Evolutionary conservation across 2,888 invertebrate species (phyloP).

Genomic region (Lypha dubia): DNA sequence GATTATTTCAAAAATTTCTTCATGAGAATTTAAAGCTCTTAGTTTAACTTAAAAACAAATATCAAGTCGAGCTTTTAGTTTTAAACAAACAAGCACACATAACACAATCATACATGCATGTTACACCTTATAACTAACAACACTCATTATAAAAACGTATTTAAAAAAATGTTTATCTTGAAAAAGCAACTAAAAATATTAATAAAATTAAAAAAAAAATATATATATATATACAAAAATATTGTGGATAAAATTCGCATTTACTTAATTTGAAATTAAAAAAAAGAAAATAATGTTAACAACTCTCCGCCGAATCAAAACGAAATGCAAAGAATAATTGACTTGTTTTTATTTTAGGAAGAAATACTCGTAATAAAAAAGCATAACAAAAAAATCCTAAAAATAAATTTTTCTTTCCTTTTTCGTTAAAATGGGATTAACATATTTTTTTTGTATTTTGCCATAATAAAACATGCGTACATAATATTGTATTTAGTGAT

Average conservation of each 20-base stretch:
- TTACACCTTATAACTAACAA: too few relatives aligned
- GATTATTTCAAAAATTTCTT: not conserved
- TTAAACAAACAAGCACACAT: not conserved
- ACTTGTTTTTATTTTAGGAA: not conserved
- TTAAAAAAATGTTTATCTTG: too few relatives aligned
- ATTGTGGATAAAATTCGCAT: slow-evolving; percentile 61
- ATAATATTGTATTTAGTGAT: too few relatives aligned
- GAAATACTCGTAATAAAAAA: not conserved
- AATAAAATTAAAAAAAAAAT: slow-evolving; percentile 38
- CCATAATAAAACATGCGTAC: too few relatives aligned
- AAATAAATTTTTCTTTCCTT: not conserved
- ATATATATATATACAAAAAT: too few relatives aligned
- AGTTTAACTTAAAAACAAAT: not conserved
- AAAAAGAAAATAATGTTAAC: slow-evolving; percentile 65
- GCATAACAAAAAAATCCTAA: not conserved
- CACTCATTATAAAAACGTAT: slow-evolving; percentile 33
- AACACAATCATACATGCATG: not conserved
- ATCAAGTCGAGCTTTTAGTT: not conserved
- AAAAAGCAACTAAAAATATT: too few relatives aligned
- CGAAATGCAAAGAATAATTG: slow-evolving; percentile 1
- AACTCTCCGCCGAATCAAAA: slow-evolving; percentile 69
- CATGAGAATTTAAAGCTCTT: not conserved
- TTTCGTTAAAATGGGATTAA: not conserved
- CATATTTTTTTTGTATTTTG: not conserved
- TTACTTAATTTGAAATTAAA: slow-evolving; percentile 14